Base-by-base conservation (phyloP, 2,113 vertebrate genomes). In the Felis chaus region DNA sequence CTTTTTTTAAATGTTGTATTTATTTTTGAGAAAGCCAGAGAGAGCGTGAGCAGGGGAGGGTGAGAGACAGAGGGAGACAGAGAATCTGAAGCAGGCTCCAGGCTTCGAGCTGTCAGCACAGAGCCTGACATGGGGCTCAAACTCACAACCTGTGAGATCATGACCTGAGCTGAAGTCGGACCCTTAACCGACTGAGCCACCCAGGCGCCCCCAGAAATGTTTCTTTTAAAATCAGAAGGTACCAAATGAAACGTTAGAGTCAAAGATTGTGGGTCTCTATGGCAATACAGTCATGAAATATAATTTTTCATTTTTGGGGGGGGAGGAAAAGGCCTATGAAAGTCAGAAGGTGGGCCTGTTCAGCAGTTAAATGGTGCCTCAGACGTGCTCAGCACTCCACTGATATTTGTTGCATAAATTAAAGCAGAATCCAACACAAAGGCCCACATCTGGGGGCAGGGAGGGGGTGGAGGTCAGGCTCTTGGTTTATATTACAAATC, bases 351-450 rank as follows among this genome's bases (percentile, higher is more conserved):
- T 50, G 29, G 39, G 48, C 48, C 39, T 29, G 1, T 48, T 16
- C 7, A 14, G 23, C 82, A n/a, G 1, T 33, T 36, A 3, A n/a
- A 13, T 69, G 65, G 53, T 36, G 36, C 53, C 66, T 12, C 39
- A 61, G 27, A 6, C 3, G 0, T 3, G 4, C n/a, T 73, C 53
- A 39, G 79, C 31, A 1, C 14, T 36, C 55, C 36, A 6, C 0
- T 7, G 3, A 2, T 80, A 27, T 27, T n/a, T 41, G 31, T 15
- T 25, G 12, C 23, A 2, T 36, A 31, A 86, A 87, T 27, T 53
- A 57, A n/a, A 50, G 19, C 25, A 10, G 33, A 18, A 6, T 29
- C 36, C 2, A 33, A 15, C 15, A 1, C 11, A 27, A 31, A 61
- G 53, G 74, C 45, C 57, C 27, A 65, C 66, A 4, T 11, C 7